phyloP scores from a whole-genome alignment of 2,797 vertebrate species.

The Varecia variegata region DNA sequence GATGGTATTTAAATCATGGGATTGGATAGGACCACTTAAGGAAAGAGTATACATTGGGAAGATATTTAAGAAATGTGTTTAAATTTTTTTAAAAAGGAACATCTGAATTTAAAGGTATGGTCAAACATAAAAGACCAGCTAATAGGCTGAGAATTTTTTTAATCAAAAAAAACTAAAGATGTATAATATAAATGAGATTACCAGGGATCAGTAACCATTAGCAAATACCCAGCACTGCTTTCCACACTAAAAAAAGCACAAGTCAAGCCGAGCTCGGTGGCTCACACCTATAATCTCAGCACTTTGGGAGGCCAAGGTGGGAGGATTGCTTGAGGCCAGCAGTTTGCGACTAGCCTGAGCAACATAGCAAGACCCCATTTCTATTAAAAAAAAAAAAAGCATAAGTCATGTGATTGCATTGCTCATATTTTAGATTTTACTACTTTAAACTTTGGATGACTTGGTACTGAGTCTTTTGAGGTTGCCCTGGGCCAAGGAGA shows the following conservation, averaged over 20 bases:
- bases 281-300: neutral
- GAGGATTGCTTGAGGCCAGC: neutral
- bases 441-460: neutral
- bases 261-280: neutral
- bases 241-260: neutral
- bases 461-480: neutral
- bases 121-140: constrained; percentile 14
- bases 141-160: neutral
- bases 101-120: neutral
- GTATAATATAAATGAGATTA: neutral
- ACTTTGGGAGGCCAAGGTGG: neutral
- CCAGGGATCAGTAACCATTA: neutral
- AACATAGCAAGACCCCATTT: neutral
- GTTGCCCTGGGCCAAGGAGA: neutral
- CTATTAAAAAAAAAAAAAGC: neutral
- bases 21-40: neutral
- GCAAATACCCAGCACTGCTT: neutral
- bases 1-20: neutral
- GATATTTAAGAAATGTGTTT: neutral
- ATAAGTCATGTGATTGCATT: neutral
- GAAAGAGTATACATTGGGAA: neutral
- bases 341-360: neutral
- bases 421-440: neutral
- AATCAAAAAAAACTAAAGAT: neutral
- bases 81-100: neutral